A percentile compares a stretch with the other conserved stretches of the same genome.
Conservation (phyloP, 92 coral and sea anemone species). For the Bergia puertoricense region DNA sequence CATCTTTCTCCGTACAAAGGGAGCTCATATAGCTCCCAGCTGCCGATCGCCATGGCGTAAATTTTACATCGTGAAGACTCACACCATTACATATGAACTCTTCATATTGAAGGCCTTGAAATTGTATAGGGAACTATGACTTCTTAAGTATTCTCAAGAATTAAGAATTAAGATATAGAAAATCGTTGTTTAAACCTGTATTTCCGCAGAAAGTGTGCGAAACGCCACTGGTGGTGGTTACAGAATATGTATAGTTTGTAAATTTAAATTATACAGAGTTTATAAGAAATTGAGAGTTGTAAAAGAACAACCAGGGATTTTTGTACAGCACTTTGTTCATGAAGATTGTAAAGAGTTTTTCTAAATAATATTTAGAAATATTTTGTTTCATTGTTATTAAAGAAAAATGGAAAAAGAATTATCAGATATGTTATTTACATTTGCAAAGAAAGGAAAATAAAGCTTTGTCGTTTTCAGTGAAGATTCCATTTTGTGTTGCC, state of each 20-base stretch:
- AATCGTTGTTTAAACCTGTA: constrained; percentile 21
- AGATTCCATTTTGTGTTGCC: constrained; percentile 10
- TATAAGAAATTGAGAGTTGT: constrained; percentile 23
- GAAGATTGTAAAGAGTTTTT: constrained; percentile 48
- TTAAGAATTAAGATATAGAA: constrained; percentile 25
- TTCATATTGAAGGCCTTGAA: constrained; percentile 38
- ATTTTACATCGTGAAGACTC: constrained; percentile 11
- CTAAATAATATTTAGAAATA: constrained; percentile 47
- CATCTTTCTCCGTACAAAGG: constrained; percentile 48
- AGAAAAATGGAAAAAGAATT: constrained; percentile 37
- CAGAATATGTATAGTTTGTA: constrained; percentile 47
- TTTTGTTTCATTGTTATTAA: constrained; percentile 48
- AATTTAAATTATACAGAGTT: constrained; percentile 50
- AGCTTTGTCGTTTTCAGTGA: constrained; percentile 16
- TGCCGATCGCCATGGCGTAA: constrained; percentile 47
- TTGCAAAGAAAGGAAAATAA: constrained; percentile 27
- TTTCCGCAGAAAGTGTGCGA: constrained; percentile 3
- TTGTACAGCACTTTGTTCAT: constrained; percentile 45
- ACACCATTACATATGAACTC: not conserved
- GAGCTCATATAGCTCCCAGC: constrained; percentile 39
- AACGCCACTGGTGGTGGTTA: constrained; percentile 6
- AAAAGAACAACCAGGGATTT: constrained; percentile 23
- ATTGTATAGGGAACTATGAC: constrained; percentile 27
- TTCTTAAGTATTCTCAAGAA: constrained; percentile 18
- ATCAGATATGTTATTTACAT: constrained; percentile 39